These are phyloP conservation scores for Bombus cullumanus DNA, from an alignment of 1,140 invertebrate species.

Conservation along the genomic window DNA sequence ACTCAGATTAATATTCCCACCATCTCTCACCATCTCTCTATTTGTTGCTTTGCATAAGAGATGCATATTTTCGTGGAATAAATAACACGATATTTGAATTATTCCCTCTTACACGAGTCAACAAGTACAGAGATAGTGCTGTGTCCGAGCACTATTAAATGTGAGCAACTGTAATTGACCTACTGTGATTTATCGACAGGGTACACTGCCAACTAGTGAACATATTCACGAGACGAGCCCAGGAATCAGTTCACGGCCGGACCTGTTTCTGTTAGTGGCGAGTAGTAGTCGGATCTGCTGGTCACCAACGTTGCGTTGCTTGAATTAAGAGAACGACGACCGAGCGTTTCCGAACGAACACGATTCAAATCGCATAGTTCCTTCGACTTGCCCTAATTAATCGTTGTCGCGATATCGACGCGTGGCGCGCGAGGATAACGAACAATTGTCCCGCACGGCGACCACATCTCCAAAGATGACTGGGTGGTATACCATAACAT, in stretches of 20 bases:
- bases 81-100: no score
- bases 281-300: neutral
- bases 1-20: no score
- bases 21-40: no score
- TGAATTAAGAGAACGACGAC: neutral
- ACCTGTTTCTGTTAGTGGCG: slow-evolving; percentile 52
- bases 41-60: no score
- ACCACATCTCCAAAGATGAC: neutral
- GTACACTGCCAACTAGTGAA: slow-evolving; percentile 85
- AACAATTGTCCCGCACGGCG: neutral
- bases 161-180: neutral
- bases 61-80: no score
- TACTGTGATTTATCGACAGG: slow-evolving; percentile 71
- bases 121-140: no score
- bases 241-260: slow-evolving; percentile 48
- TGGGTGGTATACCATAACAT: no score
- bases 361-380: slow-evolving; percentile 47
- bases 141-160: no score
- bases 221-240: slow-evolving; percentile 82
- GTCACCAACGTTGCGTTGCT: neutral
- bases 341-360: neutral
- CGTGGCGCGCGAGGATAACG: no score
- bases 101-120: no score
- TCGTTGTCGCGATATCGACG: neutral
- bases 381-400: slow-evolving; percentile 57